A percentile compares a stretch with the other conserved stretches of the same genome.
Conservation (phyloP, 2,797 vertebrate species). For the Rhynchotus rufescens region DNA sequence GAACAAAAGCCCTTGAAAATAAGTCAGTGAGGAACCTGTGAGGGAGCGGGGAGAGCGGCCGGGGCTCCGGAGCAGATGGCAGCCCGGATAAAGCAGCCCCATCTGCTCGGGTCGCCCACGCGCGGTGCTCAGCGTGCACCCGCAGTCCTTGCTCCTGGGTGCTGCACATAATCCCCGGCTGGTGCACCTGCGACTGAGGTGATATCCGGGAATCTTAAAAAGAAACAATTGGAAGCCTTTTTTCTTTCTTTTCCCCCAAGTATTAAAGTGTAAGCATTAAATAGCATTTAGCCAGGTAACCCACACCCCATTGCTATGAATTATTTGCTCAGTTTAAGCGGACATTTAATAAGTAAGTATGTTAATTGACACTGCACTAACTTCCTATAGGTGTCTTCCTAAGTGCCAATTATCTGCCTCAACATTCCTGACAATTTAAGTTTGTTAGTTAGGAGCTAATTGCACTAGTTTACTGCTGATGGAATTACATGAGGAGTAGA, state of each 20-base stretch:
- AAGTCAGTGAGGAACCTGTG: not conserved
- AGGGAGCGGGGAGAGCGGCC: not conserved
- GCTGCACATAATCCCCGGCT: not conserved
- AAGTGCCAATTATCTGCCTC: conserved; percentile 84
- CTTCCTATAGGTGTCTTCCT: conserved; percentile 77
- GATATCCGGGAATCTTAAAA: not conserved
- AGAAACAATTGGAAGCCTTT: not conserved
- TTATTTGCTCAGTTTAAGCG: conserved; percentile 75
- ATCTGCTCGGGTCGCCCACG: not conserved
- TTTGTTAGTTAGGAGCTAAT: conserved; percentile 85
- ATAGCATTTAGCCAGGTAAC: conserved; percentile 63
- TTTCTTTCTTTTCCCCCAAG: conserved; percentile 15
- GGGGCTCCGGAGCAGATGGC: not conserved
- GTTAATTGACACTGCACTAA: conserved; percentile 78
- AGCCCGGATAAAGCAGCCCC: not conserved
- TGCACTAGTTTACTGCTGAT: conserved; percentile 84
- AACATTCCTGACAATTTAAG: conserved; percentile 81
- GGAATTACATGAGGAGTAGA: conserved; percentile 82
- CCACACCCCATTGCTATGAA: conserved; percentile 60
- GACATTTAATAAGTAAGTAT: conserved; percentile 73
- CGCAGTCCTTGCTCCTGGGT: not conserved
- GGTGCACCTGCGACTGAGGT: not conserved
- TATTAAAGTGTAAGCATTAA: conserved; percentile 63
- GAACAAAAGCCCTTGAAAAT: not conserved
- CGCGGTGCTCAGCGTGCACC: not conserved